These are phyloP conservation scores for Chiroxiphia lanceolata DNA, from an alignment of 2,797 vertebrate species.

Conservation along the genomic window DNA sequence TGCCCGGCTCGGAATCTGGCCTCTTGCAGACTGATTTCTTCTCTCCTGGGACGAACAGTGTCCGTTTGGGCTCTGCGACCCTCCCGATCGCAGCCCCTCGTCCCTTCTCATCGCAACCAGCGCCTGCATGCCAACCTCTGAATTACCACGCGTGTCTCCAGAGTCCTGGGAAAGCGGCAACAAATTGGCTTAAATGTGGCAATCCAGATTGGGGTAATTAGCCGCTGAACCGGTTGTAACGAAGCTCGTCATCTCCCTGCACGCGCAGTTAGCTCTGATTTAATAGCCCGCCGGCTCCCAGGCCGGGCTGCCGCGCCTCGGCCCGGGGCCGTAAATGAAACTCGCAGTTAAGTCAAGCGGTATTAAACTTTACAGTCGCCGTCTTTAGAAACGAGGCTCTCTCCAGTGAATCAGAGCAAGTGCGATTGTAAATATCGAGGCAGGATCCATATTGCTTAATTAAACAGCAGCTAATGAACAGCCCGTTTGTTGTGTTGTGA, in stretches of 20 bases:
- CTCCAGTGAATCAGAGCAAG: constrained; percentile 63
- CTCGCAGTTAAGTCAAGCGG: constrained; percentile 60
- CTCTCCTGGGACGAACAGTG: neutral
- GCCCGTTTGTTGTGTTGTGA: constrained; percentile 63
- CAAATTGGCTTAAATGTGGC: neutral
- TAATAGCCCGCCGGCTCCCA: constrained; percentile 41
- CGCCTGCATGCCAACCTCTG: rapidly evolving
- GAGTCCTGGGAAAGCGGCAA: neutral
- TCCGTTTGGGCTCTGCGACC: rapidly evolving
- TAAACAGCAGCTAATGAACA: constrained; percentile 68
- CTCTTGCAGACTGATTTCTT: neutral
- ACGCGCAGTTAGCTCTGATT: constrained; percentile 62
- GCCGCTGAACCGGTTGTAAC: constrained; percentile 36
- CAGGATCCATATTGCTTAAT: constrained; percentile 74
- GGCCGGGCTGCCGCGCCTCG: neutral
- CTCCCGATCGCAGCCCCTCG: rapidly evolving
- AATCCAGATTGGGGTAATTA: constrained; percentile 47
- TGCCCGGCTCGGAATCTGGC: neutral
- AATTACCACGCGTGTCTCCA: neutral
- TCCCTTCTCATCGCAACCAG: neutral
- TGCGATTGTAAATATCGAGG: constrained; percentile 67
- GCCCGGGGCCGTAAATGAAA: constrained; percentile 47
- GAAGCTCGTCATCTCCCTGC: constrained; percentile 44
- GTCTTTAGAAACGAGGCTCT: constrained; percentile 34
- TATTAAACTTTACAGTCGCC: constrained; percentile 69